Percentiles rank a stretch among this genome's conserved stretches.
These are phyloP conservation scores for Porites cylindrica DNA, from an alignment of 92 coral and sea anemone species.

Conservation along the genomic window DNA sequence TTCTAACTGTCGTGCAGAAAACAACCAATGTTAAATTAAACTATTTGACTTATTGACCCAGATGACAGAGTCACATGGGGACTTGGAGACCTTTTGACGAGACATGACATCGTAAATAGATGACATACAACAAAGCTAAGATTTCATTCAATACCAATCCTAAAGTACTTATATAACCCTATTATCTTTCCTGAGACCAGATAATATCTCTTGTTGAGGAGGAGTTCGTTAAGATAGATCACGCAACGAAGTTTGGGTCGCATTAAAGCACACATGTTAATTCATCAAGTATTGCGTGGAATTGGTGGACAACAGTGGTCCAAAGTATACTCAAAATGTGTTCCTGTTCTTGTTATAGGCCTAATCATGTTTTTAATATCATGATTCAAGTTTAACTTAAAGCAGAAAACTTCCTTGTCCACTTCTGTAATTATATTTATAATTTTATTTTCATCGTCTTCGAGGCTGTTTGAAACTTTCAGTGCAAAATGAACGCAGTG, in stretches of 20 bases:
- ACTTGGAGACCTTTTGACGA: background rate
- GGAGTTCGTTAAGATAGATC: conserved; percentile 19
- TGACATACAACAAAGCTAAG: conserved; percentile 9
- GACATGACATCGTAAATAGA: conserved; percentile 19
- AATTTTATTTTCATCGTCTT: no score
- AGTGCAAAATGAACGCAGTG: no score
- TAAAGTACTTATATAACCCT: conserved; percentile 23
- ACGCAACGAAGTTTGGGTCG: conserved; percentile 20
- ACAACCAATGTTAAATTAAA: conserved; percentile 14
- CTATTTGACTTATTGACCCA: conserved; percentile 36
- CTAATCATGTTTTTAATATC: background rate
- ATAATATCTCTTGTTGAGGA: conserved; percentile 24
- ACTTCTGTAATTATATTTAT: no score
- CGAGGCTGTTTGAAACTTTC: no score
- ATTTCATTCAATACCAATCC: conserved; percentile 19
- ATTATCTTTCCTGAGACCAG: conserved; percentile 37
- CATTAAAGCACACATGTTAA: background rate
- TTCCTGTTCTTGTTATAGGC: background rate
- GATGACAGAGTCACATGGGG: conserved; percentile 19
- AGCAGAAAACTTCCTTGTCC: background rate
- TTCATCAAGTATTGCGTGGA: background rate
- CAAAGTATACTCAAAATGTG: background rate
- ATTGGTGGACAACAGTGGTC: background rate
- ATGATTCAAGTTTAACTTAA: background rate
- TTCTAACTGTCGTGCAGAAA: background rate